Conservation (phyloP, 2,888 invertebrate genomes). For the Cyaniris semiargus region DNA sequence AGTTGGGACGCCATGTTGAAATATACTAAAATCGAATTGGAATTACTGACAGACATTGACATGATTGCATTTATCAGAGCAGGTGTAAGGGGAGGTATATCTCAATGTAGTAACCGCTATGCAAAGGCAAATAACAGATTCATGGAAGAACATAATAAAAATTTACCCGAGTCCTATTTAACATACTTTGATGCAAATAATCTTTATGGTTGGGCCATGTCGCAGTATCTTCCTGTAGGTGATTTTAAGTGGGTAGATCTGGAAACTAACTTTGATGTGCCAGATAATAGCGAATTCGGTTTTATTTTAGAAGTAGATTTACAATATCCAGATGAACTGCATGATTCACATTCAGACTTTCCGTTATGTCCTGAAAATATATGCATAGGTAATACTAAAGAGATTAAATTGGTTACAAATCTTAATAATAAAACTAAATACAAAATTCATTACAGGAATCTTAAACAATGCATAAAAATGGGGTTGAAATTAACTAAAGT, state of each 20-base stretch:
- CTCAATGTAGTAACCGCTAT: conserved; percentile 32
- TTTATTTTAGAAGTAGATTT: background rate
- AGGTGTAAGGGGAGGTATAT: too few relatives aligned
- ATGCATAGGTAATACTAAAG: conserved; percentile 33
- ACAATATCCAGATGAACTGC: conserved; percentile 36
- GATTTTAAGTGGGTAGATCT: conserved; percentile 19
- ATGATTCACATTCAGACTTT: conserved; percentile 45
- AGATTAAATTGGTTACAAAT: conserved; percentile 39
- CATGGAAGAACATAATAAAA: conserved; percentile 28
- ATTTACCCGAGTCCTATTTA: background rate
- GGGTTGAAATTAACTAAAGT: conserved; percentile 42
- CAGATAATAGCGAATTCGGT: conserved; percentile 14
- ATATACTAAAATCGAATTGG: too few relatives aligned
- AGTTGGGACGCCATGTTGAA: too few relatives aligned
- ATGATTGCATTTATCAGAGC: conserved; percentile 10
- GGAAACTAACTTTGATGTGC: background rate
- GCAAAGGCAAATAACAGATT: conserved; percentile 33
- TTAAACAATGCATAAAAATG: conserved; percentile 43
- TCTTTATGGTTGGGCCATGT: conserved; percentile 32
- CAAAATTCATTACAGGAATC: conserved; percentile 44
- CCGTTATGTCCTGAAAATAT: conserved; percentile 44
- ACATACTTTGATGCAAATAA: conserved; percentile 29
- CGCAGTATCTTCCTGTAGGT: conserved; percentile 24
- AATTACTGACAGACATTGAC: conserved; percentile 25
- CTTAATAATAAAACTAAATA: conserved; percentile 37